Base-by-base conservation (phyloP, 2,888 invertebrate species). In the Pyralis farinalis region DNA sequence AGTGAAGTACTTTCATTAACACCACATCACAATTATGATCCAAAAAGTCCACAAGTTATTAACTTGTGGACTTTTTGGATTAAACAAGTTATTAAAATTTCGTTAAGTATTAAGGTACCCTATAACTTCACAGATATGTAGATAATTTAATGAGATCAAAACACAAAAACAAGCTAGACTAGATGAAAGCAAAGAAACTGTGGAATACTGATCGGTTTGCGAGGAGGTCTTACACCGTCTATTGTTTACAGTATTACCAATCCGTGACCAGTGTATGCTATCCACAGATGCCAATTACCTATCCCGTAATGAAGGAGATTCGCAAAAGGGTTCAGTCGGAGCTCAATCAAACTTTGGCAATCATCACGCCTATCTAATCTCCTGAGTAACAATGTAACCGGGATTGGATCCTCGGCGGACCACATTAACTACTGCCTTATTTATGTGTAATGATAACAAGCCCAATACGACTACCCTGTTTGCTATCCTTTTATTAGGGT, bases 271-370 rank as follows among this genome's bases (percentile, higher is more conserved):
- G 64, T 63, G 61, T 57, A 64, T 58, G 58, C 70, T 63, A 71
- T 69, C 69, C 66, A 57, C 60, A 60, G 60, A 58, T 53, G 60
- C 71, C 78, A 80, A 80, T 83, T 79, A 80, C 71, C 62, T 67
- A 68, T 63, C 66, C 66, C 58, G 69, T 76, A 80, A 83, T 81
- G 70, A 79, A 75, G 72, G 66, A 71, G 69, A 73, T 71, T 68
- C 71, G 65, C 67, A 68, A 78, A 84, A 80, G 81, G 81, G 76
- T 80, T 74, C 66, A 68, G 65, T 67, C 67, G 68, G 63, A 61
- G 70, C 79, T 84, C 84, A 86, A 84, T 86, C 85, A 86, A 86
- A 86, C 71, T 86, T 86, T 81, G 61, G 73, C 77, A 84, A 86
- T 86, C 83, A 86, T 81, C 78, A 78, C 76, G 76, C 73, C 76